Conservation (phyloP, 2,888 invertebrate species). For the Agonopterix heracliana region DNA sequence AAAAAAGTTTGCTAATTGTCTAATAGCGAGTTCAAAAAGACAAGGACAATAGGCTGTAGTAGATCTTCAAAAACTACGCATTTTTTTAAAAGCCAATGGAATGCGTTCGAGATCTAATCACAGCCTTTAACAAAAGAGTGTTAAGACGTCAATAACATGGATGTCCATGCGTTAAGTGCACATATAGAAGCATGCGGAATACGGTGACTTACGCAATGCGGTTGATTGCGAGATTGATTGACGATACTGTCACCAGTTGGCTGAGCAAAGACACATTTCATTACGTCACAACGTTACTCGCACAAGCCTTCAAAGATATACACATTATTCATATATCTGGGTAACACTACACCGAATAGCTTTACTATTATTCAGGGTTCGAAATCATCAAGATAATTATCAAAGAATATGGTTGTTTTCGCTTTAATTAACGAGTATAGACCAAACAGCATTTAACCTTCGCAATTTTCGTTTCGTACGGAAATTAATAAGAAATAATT, state of each 20-base stretch:
- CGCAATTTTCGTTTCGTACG: too few species aligned
- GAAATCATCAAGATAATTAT: too few species aligned
- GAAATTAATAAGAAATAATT: too few species aligned
- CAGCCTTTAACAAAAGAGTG: slow-evolving; percentile 19
- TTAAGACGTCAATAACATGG: slow-evolving; percentile 24
- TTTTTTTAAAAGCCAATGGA: not conserved
- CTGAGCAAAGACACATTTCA: slow-evolving; percentile 79
- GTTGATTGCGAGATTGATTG: slow-evolving; percentile 94
- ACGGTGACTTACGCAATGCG: slow-evolving; percentile 91
- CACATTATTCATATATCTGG: not conserved
- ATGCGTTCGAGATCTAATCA: slow-evolving; percentile 19
- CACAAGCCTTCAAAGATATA: slow-evolving; percentile 41
- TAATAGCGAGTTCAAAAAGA: slow-evolving; percentile 17
- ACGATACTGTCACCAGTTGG: slow-evolving; percentile 94
- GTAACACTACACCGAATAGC: not conserved
- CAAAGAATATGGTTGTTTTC: too few species aligned
- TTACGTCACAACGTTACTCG: slow-evolving; percentile 67
- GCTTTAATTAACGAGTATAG: too few species aligned
- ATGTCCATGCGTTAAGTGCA: slow-evolving; percentile 61
- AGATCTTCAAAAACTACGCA: slow-evolving; percentile 8
- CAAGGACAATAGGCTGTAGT: slow-evolving; percentile 20
- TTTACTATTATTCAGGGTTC: not conserved
- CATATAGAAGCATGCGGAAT: slow-evolving; percentile 56
- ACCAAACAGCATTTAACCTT: too few species aligned
- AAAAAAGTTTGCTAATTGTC: slow-evolving; percentile 6